These are phyloP conservation scores for Marmota flaviventris DNA, from an alignment of 2,113 vertebrate genomes.

Conservation along the genomic window DNA sequence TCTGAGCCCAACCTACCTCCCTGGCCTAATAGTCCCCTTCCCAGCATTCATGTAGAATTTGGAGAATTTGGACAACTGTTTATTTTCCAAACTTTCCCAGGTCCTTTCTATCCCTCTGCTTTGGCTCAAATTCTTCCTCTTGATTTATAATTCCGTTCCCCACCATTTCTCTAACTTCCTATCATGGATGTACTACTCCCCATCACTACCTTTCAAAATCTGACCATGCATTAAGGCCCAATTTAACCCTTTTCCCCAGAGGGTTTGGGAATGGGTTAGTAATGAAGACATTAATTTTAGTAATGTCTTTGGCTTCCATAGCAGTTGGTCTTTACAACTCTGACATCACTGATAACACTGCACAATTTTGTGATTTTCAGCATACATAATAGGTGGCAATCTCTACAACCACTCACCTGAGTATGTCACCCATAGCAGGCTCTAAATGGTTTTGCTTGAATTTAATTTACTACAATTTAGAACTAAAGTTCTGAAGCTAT, in stretches of 20 bases:
- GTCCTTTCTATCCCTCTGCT: not conserved
- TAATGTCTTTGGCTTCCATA: not conserved
- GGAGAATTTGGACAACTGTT: not conserved
- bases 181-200: not conserved
- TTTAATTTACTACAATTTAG: not conserved
- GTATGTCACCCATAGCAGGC: not conserved
- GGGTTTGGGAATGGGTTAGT: too few relatives aligned
- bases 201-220: conserved; percentile 28
- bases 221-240: not conserved
- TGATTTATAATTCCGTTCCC: not conserved
- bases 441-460: not conserved
- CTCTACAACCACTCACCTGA: not conserved
- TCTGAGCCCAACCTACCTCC: not conserved
- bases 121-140: not conserved
- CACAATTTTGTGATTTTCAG: not conserved
- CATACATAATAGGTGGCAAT: not conserved
- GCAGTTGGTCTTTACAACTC: not conserved
- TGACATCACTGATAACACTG: not conserved
- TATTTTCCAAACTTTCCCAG: not conserved
- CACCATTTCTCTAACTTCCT: too few relatives aligned
- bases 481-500: not conserved
- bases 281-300: too few relatives aligned
- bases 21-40: not conserved
- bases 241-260: not conserved
- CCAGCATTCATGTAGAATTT: not conserved